These are phyloP conservation scores for Drosophila sordidula DNA, from an alignment of 2,888 invertebrate genomes.

Conservation along the genomic window DNA sequence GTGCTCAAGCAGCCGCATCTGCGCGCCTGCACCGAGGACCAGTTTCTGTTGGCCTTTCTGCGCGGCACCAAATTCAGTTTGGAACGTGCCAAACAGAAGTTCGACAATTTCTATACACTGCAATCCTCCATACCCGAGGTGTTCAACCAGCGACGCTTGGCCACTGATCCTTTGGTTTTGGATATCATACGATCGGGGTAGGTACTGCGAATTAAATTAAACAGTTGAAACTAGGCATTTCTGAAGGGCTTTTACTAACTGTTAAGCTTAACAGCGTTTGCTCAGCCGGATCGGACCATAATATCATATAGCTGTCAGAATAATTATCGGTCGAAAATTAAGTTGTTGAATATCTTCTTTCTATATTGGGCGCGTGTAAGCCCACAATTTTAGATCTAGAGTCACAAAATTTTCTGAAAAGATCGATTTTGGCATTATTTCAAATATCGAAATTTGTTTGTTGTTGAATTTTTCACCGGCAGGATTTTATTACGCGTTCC, in stretches of 20 bases:
- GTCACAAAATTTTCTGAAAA: too few species aligned
- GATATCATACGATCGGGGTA: slow-evolving; percentile 83
- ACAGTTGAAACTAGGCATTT: not conserved
- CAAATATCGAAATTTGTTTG: too few species aligned
- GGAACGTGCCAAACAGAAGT: slow-evolving; percentile 86
- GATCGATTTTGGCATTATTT: too few species aligned
- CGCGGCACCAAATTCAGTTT: slow-evolving; percentile 87
- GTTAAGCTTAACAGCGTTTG: too few species aligned
- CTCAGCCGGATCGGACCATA: too few species aligned
- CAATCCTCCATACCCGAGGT: slow-evolving; percentile 88
- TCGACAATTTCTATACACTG: slow-evolving; percentile 87
- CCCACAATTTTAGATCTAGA: too few species aligned
- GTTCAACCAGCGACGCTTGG: slow-evolving; percentile 83
- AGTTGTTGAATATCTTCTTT: too few species aligned
- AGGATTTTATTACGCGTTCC: slow-evolving; percentile 80
- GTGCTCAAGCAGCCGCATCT: slow-evolving; percentile 86
- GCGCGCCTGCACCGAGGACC: slow-evolving; percentile 84
- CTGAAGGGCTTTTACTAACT: not conserved
- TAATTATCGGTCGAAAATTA: too few species aligned
- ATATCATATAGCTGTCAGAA: too few species aligned
- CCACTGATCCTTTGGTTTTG: slow-evolving; percentile 74
- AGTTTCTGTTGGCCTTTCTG: slow-evolving; percentile 86
- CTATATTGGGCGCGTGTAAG: too few species aligned
- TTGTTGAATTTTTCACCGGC: too few species aligned
- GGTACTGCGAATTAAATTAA: slow-evolving; percentile 3